phyloP scores from a whole-genome alignment of 2,888 invertebrate species.

The Panzeria rudis region DNA sequence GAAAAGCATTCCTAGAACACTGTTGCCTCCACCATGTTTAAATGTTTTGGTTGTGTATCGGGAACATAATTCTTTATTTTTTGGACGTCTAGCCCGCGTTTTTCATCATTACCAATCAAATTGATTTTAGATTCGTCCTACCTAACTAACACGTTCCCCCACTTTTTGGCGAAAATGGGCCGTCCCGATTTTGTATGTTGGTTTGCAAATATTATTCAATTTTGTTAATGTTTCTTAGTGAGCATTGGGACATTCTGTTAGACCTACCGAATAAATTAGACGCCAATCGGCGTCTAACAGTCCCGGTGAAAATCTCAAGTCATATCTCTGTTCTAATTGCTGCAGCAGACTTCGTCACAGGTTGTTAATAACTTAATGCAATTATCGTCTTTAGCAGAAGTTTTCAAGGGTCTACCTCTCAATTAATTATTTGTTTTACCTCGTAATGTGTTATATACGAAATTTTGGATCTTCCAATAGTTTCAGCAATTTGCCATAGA shows the following conservation, averaged over 20 bases:
- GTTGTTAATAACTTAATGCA: constrained; percentile 18
- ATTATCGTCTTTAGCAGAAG: not conserved
- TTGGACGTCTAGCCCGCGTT: not conserved
- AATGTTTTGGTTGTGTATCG: no score
- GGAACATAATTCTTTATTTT: not conserved
- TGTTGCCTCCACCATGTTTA: constrained; percentile 3
- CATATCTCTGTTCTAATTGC: no score
- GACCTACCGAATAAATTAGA: constrained; percentile 8
- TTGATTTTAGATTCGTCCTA: no score
- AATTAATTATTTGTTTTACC: not conserved
- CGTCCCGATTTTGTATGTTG: not conserved
- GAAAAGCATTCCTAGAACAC: not conserved
- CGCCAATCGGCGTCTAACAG: not conserved
- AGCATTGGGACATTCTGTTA: no score
- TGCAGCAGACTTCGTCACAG: not conserved
- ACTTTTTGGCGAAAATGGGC: no score
- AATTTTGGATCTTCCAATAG: constrained; percentile 2
- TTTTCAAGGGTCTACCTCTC: no score
- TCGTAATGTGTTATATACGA: not conserved
- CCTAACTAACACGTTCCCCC: no score
- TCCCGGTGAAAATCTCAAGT: not conserved
- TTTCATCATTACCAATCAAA: no score
- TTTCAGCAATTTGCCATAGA: constrained; percentile 7
- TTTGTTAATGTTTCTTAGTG: no score
- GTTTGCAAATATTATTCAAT: constrained; percentile 10